These are phyloP conservation scores for Gymnogyps californianus DNA, from an alignment of 2,113 vertebrate species.

Conservation along the genomic window DNA sequence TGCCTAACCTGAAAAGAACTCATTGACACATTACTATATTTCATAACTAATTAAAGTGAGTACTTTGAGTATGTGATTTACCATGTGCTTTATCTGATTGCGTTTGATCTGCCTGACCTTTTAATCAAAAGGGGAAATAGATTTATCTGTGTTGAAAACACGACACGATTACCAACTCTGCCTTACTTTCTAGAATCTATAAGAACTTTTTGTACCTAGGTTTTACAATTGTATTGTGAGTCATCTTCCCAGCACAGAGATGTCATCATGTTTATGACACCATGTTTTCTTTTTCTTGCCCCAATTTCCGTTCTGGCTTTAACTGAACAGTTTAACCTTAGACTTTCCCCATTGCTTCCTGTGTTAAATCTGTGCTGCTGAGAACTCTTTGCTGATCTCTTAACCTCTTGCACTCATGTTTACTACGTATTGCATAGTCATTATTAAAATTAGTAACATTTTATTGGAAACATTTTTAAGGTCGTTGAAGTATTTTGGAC, in stretches of 20 bases:
- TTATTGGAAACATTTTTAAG: slow-evolving; percentile 30
- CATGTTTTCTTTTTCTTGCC: slow-evolving; percentile 6
- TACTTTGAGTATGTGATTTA: neutral
- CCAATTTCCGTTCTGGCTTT: neutral
- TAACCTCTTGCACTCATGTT: neutral
- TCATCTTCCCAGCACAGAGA: slow-evolving; percentile 10
- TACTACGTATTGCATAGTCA: neutral
- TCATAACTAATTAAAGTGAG: neutral
- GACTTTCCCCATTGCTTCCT: neutral
- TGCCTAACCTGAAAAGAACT: neutral
- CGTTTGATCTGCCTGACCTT: neutral
- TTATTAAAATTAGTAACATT: neutral
- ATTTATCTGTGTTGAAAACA: neutral
- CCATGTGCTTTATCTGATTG: neutral
- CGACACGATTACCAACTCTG: neutral
- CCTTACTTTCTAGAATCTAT: neutral
- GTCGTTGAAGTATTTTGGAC: neutral
- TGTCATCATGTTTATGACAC: neutral
- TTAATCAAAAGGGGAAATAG: neutral
- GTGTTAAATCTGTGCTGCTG: neutral
- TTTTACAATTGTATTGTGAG: neutral
- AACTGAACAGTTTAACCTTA: neutral
- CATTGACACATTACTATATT: neutral
- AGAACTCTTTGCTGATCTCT: neutral
- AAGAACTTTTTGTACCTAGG: slow-evolving; percentile 3